Base-by-base conservation (phyloP, 2,888 invertebrate genomes). In the Ligdia adustata region DNA sequence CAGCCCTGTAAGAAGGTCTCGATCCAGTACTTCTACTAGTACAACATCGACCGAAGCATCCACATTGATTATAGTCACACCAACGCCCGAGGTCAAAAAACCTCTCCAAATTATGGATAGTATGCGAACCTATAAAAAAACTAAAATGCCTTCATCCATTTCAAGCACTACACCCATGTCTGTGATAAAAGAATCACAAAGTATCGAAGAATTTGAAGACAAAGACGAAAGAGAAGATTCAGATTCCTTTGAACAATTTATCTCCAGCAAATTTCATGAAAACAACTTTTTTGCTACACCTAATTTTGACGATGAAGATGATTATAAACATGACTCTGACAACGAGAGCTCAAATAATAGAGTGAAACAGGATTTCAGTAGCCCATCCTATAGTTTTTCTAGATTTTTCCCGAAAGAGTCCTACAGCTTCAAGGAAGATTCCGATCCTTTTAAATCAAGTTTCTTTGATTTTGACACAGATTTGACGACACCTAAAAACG, bases 401-500 rank as follows among this genome's bases (percentile, higher is more conserved):
- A 83, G 76, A 48, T 80, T 72, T 48, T 81, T 84, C 41, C 79
- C 87, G 38, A 75, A 74, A 58, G 72, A 74, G 38, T 72, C 73
- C 3, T 82, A 73, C 45, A 64, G 61, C 5, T 69, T 73, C 16
- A 76, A 73, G 55, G 76, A 80, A 32, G 67, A 79, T 22, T 64
- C 69, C 14, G 76, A 81, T 20, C 64, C 77, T 9, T 87, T 75
- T 50, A 85, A 84, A 67, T 72, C 81, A 9, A 80, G 72, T 55
- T 88, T 78, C 57, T 86, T 86, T 26, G 76, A 86, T 52, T 88
- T 86, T 45, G 76, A 79, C 42, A 67, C 68, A 18, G 87, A 87
- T 42, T 63, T 91, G 22, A 92, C 92, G 5, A 92, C 92, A n/a
- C 91, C 92, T 7, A 86, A 81, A 66, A 84, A 90, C 38, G 82